Conservation (phyloP, 2,888 invertebrate species). For the Caenorhabditis sp. region DNA sequence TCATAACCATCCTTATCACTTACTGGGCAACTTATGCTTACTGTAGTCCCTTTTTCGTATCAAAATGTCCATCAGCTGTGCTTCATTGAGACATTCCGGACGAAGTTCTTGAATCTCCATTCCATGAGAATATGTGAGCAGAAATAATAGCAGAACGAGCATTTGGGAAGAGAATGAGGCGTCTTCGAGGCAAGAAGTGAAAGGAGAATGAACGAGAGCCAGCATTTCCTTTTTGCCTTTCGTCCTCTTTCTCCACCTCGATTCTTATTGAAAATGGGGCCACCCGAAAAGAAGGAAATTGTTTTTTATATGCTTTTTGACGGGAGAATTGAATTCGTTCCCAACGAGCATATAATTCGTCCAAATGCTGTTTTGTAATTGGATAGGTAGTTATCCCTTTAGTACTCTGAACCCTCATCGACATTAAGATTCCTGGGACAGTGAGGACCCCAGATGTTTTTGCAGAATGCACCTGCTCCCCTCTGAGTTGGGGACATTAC, state of each 20-base stretch:
- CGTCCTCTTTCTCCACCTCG: constrained; percentile 5
- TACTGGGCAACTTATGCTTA: constrained; percentile 70
- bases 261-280: constrained; percentile 16
- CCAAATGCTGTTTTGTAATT: too few relatives aligned
- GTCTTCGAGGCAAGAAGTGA: neutral
- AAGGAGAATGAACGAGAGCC: constrained; percentile 7
- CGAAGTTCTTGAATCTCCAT: constrained; percentile 26
- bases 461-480: constrained; percentile 2
- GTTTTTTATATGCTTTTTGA: constrained; percentile 37
- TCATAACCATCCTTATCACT: neutral
- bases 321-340: neutral
- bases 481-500: neutral
- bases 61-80: constrained; percentile 57
- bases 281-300: constrained; percentile 38
- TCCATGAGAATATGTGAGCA: neutral
- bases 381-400: neutral
- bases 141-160: constrained; percentile 22
- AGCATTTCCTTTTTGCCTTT: constrained; percentile 23
- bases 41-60: constrained; percentile 53
- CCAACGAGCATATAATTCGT: too few relatives aligned
- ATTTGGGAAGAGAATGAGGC: constrained; percentile 19
- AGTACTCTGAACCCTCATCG: constrained; percentile 1
- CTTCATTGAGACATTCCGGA: constrained; percentile 66
- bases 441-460: neutral
- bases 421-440: neutral